Conservation (phyloP, 2,113 vertebrate genomes). For the Oryzias melastigma region DNA sequence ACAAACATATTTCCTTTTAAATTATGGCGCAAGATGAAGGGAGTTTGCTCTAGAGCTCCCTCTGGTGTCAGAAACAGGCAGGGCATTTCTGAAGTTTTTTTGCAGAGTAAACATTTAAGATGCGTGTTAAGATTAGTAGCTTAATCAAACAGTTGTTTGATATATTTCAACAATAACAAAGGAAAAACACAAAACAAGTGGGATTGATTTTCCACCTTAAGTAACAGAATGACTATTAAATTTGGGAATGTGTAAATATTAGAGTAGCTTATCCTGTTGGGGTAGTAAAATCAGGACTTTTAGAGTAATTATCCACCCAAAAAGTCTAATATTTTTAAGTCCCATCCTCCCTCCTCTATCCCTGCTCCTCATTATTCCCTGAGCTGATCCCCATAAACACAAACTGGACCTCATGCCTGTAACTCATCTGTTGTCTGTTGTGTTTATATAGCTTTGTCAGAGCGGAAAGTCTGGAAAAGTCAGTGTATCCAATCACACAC, state of each 20-base stretch:
- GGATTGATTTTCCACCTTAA: no score
- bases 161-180: no score
- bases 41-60: conserved; percentile 52
- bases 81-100: not conserved
- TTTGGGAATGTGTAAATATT: conserved; percentile 47
- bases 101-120: no score
- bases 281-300: conserved; percentile 36
- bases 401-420: conserved; percentile 38
- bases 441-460: conserved; percentile 51
- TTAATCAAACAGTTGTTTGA: no score
- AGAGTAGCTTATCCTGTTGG: conserved; percentile 10
- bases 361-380: conserved; percentile 29
- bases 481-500: conserved; percentile 8
- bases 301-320: not conserved
- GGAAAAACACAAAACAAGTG: not conserved
- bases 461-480: conserved; percentile 30
- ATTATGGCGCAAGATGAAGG: conserved; percentile 10
- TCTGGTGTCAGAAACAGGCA: conserved; percentile 47
- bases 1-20: not conserved
- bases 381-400: conserved; percentile 16
- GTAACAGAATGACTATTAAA: not conserved
- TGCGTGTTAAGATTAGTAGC: no score
- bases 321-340: not conserved
- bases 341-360: not conserved
- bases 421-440: conserved; percentile 58